A percentile compares a stretch with the other conserved stretches of the same genome.
Evolutionary conservation across 2,888 invertebrate genomes (phyloP).

Genomic region (Trichopoda pennipes): DNA sequence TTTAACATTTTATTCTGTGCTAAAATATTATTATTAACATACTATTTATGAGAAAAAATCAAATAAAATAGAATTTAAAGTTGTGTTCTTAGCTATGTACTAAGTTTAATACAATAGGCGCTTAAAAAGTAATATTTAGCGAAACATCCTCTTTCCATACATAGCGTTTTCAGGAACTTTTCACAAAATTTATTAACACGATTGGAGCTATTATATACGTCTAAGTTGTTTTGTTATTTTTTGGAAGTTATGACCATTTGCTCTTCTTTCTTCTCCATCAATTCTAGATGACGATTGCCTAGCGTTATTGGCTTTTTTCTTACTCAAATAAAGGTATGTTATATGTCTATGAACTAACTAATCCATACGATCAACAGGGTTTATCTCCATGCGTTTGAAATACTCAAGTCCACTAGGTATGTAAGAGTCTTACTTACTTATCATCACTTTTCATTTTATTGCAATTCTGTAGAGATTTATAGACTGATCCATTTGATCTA

Average conservation of each 20-base stretch:
- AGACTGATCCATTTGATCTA: slow-evolving; percentile 25
- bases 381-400: slow-evolving; percentile 1
- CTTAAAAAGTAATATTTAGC: no score
- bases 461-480: slow-evolving; percentile 12
- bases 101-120: no score
- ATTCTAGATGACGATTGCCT: slow-evolving; percentile 24
- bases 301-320: slow-evolving; percentile 15
- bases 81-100: no score
- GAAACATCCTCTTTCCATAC: no score
- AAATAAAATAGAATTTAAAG: not conserved
- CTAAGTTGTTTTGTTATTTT: slow-evolving; percentile 10
- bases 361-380: slow-evolving; percentile 13
- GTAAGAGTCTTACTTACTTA: not conserved
- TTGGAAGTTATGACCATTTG: slow-evolving; percentile 1
- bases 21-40: not conserved
- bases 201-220: slow-evolving; percentile 3
- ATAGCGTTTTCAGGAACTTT: slow-evolving; percentile 1
- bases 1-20: not conserved
- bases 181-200: slow-evolving; percentile 15
- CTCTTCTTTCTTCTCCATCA: slow-evolving; percentile 16
- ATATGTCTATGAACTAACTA: not conserved
- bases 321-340: slow-evolving; percentile 7
- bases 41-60: not conserved
- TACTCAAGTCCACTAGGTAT: not conserved
- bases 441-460: slow-evolving; percentile 14